Conservation (phyloP, 2,113 vertebrate genomes). For the Pterocles burchelli region DNA sequence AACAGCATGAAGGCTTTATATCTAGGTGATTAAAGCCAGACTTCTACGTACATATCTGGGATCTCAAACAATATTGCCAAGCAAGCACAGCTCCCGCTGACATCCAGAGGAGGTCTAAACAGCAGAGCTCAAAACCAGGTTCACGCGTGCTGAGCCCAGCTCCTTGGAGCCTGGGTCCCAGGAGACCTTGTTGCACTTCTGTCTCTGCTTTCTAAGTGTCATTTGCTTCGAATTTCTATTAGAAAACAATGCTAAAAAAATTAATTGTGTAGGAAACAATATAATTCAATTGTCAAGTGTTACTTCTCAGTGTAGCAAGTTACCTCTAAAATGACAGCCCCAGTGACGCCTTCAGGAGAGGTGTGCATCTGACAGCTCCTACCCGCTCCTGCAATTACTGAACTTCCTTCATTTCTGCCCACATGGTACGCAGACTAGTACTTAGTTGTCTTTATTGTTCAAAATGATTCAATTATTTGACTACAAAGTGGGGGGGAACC, state of each 20-base stretch:
- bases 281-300: background rate
- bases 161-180: background rate
- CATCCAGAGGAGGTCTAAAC: background rate
- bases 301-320: background rate
- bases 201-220: background rate
- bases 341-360: background rate
- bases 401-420: background rate
- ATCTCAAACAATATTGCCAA: background rate
- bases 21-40: conserved; percentile 9
- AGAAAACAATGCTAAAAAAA: background rate
- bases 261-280: background rate
- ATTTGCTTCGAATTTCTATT: background rate
- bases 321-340: background rate
- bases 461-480: background rate
- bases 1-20: conserved; percentile 5
- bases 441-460: background rate
- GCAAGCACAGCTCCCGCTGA: background rate
- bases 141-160: background rate
- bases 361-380: background rate
- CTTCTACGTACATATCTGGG: background rate
- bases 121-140: background rate
- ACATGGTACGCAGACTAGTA: background rate
- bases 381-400: background rate
- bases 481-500: background rate
- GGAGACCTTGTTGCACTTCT: background rate